Percentiles rank a stretch among this genome's conserved stretches.
These are phyloP conservation scores for Drosophila suzukii DNA, from an alignment of 1,140 invertebrate genomes.

Conservation along the genomic window DNA sequence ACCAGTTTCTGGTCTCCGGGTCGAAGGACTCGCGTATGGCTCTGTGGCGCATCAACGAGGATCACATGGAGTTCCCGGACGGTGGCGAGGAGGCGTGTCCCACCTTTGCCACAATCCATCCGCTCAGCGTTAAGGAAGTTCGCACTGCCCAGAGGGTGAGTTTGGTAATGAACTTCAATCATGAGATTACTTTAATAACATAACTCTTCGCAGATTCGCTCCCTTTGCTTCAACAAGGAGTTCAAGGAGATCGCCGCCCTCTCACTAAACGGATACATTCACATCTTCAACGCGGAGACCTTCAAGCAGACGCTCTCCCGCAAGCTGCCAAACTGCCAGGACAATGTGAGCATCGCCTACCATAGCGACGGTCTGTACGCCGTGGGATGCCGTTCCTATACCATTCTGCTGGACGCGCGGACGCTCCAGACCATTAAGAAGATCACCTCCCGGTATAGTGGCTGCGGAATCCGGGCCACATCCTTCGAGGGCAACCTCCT, in stretches of 20 bases:
- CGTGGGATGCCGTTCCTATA: constrained; percentile 96
- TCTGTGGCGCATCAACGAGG: constrained; percentile 90
- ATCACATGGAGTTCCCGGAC: constrained; percentile 86
- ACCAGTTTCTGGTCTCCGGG: constrained; percentile 97
- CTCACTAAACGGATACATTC: constrained; percentile 96
- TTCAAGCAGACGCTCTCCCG: constrained; percentile 93
- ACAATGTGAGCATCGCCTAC: constrained; percentile 96
- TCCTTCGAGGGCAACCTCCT: constrained; percentile 95
- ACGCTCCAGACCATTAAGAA: constrained; percentile 91
- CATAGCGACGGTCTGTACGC: constrained; percentile 94
- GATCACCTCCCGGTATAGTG: constrained; percentile 91
- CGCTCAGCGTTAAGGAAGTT: constrained; percentile 91
- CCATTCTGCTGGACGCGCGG: constrained; percentile 94
- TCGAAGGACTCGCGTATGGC: constrained; percentile 95
- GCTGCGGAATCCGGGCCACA: constrained; percentile 94
- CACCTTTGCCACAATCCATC: constrained; percentile 87
- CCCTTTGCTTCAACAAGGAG: constrained; percentile 93
- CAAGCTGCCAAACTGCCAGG: constrained; percentile 94
- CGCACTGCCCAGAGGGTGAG: constrained; percentile 86
- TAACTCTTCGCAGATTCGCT: constrained; percentile 88
- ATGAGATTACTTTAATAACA: neutral
- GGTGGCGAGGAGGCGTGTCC: constrained; percentile 85
- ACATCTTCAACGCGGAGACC: constrained; percentile 95
- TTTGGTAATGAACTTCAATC: neutral
- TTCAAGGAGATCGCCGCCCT: constrained; percentile 96